These are phyloP conservation scores for Xylocampa areola DNA, from an alignment of 2,888 invertebrate species.

Conservation along the genomic window DNA sequence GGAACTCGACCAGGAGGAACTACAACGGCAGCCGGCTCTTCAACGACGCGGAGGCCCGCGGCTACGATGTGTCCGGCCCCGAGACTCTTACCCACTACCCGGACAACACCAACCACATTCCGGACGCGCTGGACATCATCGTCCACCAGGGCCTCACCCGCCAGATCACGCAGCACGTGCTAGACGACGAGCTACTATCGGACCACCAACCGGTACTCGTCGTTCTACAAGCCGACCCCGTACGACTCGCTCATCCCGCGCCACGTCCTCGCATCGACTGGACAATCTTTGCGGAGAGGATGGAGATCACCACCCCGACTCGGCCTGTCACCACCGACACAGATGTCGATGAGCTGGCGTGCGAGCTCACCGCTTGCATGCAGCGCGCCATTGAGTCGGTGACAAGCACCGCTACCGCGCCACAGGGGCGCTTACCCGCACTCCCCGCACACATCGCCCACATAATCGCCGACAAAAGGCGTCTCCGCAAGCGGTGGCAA, in stretches of 20 bases:
- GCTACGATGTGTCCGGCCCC: not conserved
- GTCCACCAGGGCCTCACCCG: too few relatives aligned
- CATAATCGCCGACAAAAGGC: too few relatives aligned
- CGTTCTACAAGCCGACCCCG: not conserved
- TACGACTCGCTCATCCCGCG: not conserved
- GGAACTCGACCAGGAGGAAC: slow-evolving; percentile 7
- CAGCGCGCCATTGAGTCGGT: too few relatives aligned
- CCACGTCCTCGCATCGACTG: not conserved
- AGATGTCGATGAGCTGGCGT: not conserved
- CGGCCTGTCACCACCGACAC: not conserved
- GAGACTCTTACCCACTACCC: not conserved
- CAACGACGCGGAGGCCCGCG: slow-evolving; percentile 1
- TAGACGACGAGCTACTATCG: not conserved
- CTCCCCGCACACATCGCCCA: too few relatives aligned
- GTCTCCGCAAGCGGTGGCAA: too few relatives aligned
- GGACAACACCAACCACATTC: too few relatives aligned
- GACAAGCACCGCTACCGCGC: too few relatives aligned
- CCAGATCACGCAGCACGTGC: too few relatives aligned
- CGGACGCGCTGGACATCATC: too few relatives aligned
- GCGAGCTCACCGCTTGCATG: too few relatives aligned
- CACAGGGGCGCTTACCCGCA: too few relatives aligned
- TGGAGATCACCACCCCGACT: not conserved
- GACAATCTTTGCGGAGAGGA: not conserved
- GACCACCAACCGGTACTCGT: not conserved
- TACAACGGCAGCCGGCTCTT: slow-evolving; percentile 4